phyloP scores from a whole-genome alignment of 1,140 invertebrate genomes.

The Nomia melanderi region DNA sequence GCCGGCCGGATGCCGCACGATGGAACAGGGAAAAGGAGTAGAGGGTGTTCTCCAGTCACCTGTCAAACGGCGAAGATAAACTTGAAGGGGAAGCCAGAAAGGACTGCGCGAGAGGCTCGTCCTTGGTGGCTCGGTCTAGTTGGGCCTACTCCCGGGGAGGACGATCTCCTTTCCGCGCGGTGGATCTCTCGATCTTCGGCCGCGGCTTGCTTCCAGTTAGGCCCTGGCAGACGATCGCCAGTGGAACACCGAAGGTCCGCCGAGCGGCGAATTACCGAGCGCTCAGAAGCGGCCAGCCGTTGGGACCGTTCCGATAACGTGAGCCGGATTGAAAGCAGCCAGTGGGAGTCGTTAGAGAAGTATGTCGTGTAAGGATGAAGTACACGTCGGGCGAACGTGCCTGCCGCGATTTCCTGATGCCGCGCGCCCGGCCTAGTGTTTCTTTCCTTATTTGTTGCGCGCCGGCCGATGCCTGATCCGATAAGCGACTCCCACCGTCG shows the following conservation, averaged over 20 bases:
- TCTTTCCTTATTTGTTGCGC: conserved; percentile 60
- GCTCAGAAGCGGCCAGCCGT: conserved; percentile 3
- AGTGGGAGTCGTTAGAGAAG: conserved; percentile 60
- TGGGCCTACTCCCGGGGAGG: conserved; percentile 2
- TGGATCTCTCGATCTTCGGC: conserved; percentile 53
- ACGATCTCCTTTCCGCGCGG: conserved; percentile 32
- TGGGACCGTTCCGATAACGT: conserved; percentile 51
- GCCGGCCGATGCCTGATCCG: conserved; percentile 35
- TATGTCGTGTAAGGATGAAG: conserved; percentile 55
- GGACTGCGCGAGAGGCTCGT: conserved; percentile 40
- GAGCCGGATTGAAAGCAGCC: conserved; percentile 56
- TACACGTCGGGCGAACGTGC: conserved; percentile 46
- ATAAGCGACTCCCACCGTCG: conserved; percentile 38
- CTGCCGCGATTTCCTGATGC: conserved; percentile 55
- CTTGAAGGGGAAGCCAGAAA: conserved; percentile 25
- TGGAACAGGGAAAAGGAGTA: conserved; percentile 47
- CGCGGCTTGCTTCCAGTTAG: conserved; percentile 20
- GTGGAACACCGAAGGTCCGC: neutral
- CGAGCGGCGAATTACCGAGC: conserved; percentile 32
- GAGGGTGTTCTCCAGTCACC: conserved; percentile 63
- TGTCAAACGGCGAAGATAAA: conserved; percentile 57
- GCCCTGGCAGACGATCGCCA: neutral
- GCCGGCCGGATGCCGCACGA: neutral
- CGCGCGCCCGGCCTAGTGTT: conserved; percentile 22
- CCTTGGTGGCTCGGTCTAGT: conserved; percentile 54